Evolutionary conservation across 2,113 vertebrate species (phyloP).

Genomic region (Sturnira hondurensis): DNA sequence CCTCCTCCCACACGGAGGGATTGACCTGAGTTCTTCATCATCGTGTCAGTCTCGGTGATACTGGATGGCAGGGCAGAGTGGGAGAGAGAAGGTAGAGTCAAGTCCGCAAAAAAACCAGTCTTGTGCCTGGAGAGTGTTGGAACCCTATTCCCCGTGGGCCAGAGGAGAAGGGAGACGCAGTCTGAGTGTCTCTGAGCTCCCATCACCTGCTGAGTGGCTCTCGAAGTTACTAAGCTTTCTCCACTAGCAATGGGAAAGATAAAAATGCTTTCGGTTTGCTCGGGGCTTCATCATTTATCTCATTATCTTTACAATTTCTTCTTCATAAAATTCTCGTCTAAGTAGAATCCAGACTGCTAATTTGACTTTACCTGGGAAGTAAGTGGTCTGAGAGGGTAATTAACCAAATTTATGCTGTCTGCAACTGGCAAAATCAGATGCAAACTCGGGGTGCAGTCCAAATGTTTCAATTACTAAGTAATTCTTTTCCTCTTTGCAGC

Average conservation of each 20-base stretch:
- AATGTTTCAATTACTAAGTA: not conserved
- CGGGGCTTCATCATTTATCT: not conserved
- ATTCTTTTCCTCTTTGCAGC: not conserved
- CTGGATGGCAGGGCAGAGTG: not conserved
- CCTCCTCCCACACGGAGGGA: accelerated
- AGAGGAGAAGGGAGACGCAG: not conserved
- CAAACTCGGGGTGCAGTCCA: not conserved
- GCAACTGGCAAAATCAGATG: not conserved
- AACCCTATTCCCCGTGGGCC: not conserved
- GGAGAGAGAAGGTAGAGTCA: not conserved
- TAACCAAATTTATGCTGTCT: not conserved
- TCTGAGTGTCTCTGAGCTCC: not conserved
- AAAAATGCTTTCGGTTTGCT: constrained; percentile 2
- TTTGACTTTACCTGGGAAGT: not conserved
- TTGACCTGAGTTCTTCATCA: not conserved
- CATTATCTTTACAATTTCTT: not conserved
- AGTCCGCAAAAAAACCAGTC: not conserved
- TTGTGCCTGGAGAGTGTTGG: not conserved
- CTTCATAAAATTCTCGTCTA: not conserved
- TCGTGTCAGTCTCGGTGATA: not conserved
- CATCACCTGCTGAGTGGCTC: not conserved
- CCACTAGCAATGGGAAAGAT: not conserved
- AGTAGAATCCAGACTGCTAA: not conserved
- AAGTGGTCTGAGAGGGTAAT: not conserved
- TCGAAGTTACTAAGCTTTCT: not conserved